Evolutionary conservation across 2,888 invertebrate species (phyloP).

Genomic region (Platypus cylindrus): DNA sequence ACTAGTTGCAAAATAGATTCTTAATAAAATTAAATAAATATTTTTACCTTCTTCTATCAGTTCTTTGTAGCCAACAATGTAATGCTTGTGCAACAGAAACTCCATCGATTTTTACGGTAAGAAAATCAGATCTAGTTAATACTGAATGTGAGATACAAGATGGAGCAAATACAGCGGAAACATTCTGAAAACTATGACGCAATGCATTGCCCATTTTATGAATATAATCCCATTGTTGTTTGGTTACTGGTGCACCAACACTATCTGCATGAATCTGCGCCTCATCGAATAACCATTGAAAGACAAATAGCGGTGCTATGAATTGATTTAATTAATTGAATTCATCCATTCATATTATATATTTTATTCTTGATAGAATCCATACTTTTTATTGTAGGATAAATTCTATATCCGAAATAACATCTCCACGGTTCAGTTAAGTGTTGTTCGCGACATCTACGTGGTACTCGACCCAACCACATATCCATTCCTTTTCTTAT

Average conservation of each 20-base stretch:
- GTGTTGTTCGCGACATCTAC: constrained; percentile 58
- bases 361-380: constrained; percentile 8
- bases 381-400: constrained; percentile 70
- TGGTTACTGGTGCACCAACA: constrained; percentile 76
- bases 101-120: constrained; percentile 63
- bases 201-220: constrained; percentile 80
- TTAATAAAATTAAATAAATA: constrained; percentile 3
- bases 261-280: constrained; percentile 90
- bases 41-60: constrained; percentile 29
- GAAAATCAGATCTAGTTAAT: constrained; percentile 78
- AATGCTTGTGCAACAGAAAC: constrained; percentile 74
- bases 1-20: neutral
- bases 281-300: constrained; percentile 92
- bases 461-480: constrained; percentile 72
- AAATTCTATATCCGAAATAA: constrained; percentile 81
- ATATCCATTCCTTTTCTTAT: constrained; percentile 63
- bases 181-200: constrained; percentile 67
- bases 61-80: constrained; percentile 70
- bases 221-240: constrained; percentile 88
- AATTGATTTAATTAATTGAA: neutral
- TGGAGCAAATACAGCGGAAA: constrained; percentile 83
- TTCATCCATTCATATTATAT: neutral
- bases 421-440: constrained; percentile 75
- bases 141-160: constrained; percentile 89
- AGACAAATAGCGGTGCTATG: constrained; percentile 77